Evolutionary conservation across 2,113 vertebrate species (phyloP), one percentile per base, ranked within the genome.

Genomic region (Heptranchias perlo): DNA sequence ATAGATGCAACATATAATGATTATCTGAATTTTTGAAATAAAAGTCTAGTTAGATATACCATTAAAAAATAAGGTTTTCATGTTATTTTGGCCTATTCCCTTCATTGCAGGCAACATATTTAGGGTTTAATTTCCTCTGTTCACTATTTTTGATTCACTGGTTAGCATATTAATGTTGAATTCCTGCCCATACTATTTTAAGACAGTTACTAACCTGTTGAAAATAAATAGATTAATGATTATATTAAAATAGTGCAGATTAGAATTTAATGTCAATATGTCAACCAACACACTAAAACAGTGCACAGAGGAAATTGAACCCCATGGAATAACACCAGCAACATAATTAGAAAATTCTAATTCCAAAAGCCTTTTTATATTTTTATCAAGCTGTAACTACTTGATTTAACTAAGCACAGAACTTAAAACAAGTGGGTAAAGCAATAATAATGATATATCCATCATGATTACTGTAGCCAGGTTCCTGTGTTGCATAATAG

Each of bases 1-100:
- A 95, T 95, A 69, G 39, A 95, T 47, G 44, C 93, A 95, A 64
- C 93, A 95, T 16, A 67, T 67, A 95, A 94, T 69, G 89, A 62
- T 93, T 62, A 61, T 64, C 58, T 62, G 58, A 82, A 93, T 62
- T 93, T 93, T 39, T 39, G 47, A n/a, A 93, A 92, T 61, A 35
- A 39, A 93, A 39, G 89, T 39, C 35, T 91, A n/a, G 54, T n/a
- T 93, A n/a, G 44, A 69, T 95, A 47, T n/a, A 67, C 39, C 44
- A 95, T 65, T 61, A 95, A 31, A 89, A 65, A 95, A 69, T 93
- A 95, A 95, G 39, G 7, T 35, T 11, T 4, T 69, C 4, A 49
- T 69, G 2, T 95, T 31, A 18, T 62, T 49, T 28, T 47, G 39
- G 39, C 7, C 44, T 47, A 44, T 31, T 89, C 52, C 23, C 52